These are phyloP conservation scores for Labrus mixtus DNA, from an alignment of 2,113 vertebrate species.

Conservation along the genomic window DNA sequence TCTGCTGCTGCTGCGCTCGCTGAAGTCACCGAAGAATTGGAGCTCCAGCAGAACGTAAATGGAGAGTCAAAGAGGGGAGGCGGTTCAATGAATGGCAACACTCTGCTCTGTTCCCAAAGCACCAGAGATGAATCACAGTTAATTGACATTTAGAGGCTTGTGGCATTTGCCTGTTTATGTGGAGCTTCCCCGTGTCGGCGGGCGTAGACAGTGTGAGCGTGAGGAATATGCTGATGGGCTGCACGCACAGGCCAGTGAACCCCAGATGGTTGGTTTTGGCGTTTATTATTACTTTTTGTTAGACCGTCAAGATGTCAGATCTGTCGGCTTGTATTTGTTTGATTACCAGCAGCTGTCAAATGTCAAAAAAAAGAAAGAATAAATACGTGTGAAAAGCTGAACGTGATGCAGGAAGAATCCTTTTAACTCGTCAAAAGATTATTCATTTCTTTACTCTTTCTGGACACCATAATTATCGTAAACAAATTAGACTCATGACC, in stretches of 20 bases:
- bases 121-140: conserved; percentile 69
- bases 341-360: conserved; percentile 48
- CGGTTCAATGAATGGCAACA: conserved; percentile 44
- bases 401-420: neutral
- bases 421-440: neutral
- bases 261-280: conserved; percentile 47
- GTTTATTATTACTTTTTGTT: neutral
- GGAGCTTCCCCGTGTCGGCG: conserved; percentile 31
- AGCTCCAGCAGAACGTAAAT: conserved; percentile 29
- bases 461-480: neutral
- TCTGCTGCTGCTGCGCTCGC: conserved; percentile 14
- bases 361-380: neutral
- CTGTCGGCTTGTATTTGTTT: conserved; percentile 50
- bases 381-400: neutral
- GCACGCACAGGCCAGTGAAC: conserved; percentile 39
- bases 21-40: neutral
- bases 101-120: conserved; percentile 33
- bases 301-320: conserved; percentile 35
- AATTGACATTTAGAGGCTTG: conserved; percentile 78
- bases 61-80: conserved; percentile 46
- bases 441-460: neutral
- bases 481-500: neutral
- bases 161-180: conserved; percentile 74
- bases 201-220: conserved; percentile 29
- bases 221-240: conserved; percentile 55